phyloP scores from a whole-genome alignment of 2,888 invertebrate genomes.

The Serrognathus titanus region DNA sequence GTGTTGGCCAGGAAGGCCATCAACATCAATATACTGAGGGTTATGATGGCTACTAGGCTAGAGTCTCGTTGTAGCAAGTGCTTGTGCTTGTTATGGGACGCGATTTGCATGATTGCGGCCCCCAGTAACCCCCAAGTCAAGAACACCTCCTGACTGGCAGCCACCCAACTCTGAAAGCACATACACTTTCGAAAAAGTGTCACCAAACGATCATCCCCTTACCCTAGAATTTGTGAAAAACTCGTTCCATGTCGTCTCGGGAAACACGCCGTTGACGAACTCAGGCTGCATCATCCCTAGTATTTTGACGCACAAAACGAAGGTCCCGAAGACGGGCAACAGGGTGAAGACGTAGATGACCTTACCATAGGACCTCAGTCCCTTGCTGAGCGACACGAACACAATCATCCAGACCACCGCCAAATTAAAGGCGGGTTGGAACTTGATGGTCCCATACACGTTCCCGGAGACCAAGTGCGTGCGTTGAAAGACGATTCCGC shows the following conservation, averaged over 20 bases:
- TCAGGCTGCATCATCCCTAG: slow-evolving; percentile 69
- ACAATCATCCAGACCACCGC: slow-evolving; percentile 89
- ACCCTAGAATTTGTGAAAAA: slow-evolving; percentile 81
- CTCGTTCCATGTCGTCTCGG: slow-evolving; percentile 78
- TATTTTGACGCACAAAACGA: slow-evolving; percentile 71
- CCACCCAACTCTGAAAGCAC: slow-evolving; percentile 73
- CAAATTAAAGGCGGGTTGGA: slow-evolving; percentile 86
- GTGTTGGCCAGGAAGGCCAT: slow-evolving; percentile 79
- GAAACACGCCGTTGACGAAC: slow-evolving; percentile 66
- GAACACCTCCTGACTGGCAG: slow-evolving; percentile 85
- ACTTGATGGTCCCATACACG: slow-evolving; percentile 66
- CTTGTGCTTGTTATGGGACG: slow-evolving; percentile 70
- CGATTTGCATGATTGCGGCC: slow-evolving; percentile 75
- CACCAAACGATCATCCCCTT: slow-evolving; percentile 29
- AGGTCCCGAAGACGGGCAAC: slow-evolving; percentile 72
- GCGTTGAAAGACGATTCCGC: slow-evolving; percentile 76
- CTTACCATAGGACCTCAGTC: slow-evolving; percentile 79
- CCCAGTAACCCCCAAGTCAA: slow-evolving; percentile 85
- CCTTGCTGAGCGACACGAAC: slow-evolving; percentile 84
- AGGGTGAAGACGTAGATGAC: slow-evolving; percentile 77
- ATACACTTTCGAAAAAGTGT: too few species aligned
- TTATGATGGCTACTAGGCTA: slow-evolving; percentile 65
- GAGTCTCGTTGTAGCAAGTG: slow-evolving; percentile 63
- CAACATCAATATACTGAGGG: slow-evolving; percentile 70
- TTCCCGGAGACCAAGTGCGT: slow-evolving; percentile 44